Conservation (phyloP, 2,797 vertebrate species). For the Rhyacichthys aspro region DNA sequence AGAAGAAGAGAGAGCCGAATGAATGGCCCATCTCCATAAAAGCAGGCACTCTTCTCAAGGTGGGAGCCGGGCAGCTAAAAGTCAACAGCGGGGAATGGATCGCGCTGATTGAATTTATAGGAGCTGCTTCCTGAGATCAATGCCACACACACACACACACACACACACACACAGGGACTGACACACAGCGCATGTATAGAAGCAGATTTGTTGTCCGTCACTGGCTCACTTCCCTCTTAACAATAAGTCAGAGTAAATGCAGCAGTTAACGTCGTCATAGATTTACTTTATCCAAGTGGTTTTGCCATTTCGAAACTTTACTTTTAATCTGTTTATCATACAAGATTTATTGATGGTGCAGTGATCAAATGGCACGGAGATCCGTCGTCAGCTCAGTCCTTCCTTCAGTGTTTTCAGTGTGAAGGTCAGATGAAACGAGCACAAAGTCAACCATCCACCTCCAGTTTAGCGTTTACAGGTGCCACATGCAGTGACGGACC, state of each 20-base stretch:
- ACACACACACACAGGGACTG: slow-evolving; percentile 16
- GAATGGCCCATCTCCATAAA: slow-evolving; percentile 63
- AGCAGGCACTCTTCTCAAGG: slow-evolving; percentile 57
- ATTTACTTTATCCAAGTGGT: slow-evolving; percentile 8
- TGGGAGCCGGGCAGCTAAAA: slow-evolving; percentile 57
- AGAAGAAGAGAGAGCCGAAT: slow-evolving; percentile 29
- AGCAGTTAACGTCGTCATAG: slow-evolving; percentile 8
- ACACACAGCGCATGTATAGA: slow-evolving; percentile 31
- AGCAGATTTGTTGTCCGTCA: slow-evolving; percentile 47
- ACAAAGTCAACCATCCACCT: too few relatives aligned
- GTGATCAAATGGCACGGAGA: too few relatives aligned
- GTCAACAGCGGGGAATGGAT: slow-evolving; percentile 64
- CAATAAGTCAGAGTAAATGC: slow-evolving; percentile 39
- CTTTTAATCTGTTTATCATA: too few relatives aligned
- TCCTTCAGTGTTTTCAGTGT: too few relatives aligned
- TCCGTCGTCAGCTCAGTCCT: too few relatives aligned
- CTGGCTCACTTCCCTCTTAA: slow-evolving; percentile 41
- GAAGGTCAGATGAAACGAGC: too few relatives aligned
- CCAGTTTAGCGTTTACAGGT: too few relatives aligned
- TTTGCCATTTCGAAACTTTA: not conserved
- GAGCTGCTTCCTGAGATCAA: slow-evolving; percentile 56
- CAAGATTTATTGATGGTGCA: too few relatives aligned
- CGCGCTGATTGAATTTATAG: slow-evolving; percentile 67
- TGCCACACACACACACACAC: slow-evolving; percentile 30
- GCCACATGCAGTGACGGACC: too few relatives aligned